Conservation (phyloP, 35 echinoderm and acorn worm genomes). For the Apostichopus japonicus region DNA sequence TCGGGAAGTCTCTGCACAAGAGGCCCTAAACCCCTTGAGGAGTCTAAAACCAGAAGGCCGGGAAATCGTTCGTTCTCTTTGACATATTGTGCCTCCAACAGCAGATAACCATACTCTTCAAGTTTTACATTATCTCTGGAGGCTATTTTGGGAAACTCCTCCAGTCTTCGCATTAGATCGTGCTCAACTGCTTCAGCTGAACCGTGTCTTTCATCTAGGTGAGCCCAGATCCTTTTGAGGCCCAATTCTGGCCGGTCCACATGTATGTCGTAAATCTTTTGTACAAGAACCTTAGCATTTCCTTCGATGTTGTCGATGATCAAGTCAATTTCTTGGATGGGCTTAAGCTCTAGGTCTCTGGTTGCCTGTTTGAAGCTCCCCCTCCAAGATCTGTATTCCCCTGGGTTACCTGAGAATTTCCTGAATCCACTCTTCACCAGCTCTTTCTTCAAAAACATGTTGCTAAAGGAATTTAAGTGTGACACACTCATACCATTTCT, state of each 20-base stretch:
- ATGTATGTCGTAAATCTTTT: constrained; percentile 69
- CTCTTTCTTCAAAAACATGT: constrained; percentile 64
- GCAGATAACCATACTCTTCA: constrained; percentile 35
- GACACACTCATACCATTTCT: neutral
- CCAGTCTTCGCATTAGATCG: constrained; percentile 62
- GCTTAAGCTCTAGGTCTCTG: constrained; percentile 50
- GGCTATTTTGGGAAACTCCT: constrained; percentile 60
- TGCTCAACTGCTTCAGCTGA: constrained; percentile 75
- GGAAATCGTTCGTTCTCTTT: constrained; percentile 29
- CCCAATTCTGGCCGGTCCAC: constrained; percentile 67
- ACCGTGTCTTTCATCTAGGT: constrained; percentile 65
- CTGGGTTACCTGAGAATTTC: constrained; percentile 38
- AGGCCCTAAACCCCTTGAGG: constrained; percentile 41
- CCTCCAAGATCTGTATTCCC: constrained; percentile 63
- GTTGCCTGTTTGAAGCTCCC: constrained; percentile 55
- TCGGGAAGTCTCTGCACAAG: constrained; percentile 62
- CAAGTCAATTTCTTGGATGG: constrained; percentile 49
- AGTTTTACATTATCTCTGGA: constrained; percentile 30
- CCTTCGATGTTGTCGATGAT: constrained; percentile 45
- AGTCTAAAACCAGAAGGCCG: constrained; percentile 48
- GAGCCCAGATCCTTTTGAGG: constrained; percentile 60
- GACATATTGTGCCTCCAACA: constrained; percentile 41
- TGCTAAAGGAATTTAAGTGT: constrained; percentile 52
- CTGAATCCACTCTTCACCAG: constrained; percentile 54
- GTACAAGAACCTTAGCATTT: constrained; percentile 26